Base-by-base conservation (phyloP, 2,797 vertebrate species). In the Prunella strophiata region DNA sequence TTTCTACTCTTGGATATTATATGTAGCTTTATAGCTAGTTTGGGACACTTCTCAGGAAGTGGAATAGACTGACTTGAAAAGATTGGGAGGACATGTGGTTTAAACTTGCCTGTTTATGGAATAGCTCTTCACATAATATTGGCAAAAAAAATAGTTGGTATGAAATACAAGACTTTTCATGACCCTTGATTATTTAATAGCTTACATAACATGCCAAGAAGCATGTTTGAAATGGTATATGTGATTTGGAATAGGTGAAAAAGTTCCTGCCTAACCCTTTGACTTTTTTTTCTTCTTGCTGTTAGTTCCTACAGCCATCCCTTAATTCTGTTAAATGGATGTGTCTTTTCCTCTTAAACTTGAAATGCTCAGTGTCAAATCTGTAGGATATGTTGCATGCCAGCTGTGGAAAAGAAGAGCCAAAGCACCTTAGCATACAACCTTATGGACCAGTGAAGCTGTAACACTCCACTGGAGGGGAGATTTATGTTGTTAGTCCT, bases 1-100 rank as follows among this genome's bases (percentile, higher is more conserved):
- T 94, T 92, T 80, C 75, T 83, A 6, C 70, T 89, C 61, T 92
- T 90, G 85, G 79, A 67, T 88, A 13, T 89, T 75, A 50, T 22
- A 30, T 58, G 54, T 16, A 62, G 62, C 42, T 94, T 72, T 83
- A 11, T 85, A 58, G 74, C 77, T 91, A 47, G 58, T 65, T 74
- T 78, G 66, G 73, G 91, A 81, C 4, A 3, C 19, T 75, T 85
- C 13, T 93, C 40, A 70, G 85, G 85, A 89, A 91, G 52, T 83
- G 21, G 26, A 34, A 21, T 48, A 84, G 73, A 50, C 52, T 70
- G 22, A 81, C 16, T 63, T 73, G n/a, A 32, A 72, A 58, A 34
- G 14, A 30, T 51, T 1, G 8, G 43, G 51, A 57, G 76, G 47
- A 72, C 13, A 2, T 29, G 68, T 75, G 51, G 23, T 84, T 48